Conservation (phyloP, 2,113 vertebrate species). For the Silurus meridionalis region DNA sequence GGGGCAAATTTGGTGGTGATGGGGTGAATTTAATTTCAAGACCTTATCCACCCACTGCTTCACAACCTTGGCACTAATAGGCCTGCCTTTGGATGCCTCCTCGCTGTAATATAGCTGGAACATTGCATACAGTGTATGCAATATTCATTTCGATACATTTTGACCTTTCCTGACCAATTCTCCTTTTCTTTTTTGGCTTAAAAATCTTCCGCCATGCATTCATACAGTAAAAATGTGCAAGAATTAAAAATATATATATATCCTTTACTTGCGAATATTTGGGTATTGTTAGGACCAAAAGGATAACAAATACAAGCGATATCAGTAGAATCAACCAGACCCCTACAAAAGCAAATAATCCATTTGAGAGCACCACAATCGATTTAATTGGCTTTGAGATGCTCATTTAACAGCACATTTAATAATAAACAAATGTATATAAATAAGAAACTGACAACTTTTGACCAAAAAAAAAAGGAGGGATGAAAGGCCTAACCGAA, state of each 20-base stretch:
- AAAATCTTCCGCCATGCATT: background rate
- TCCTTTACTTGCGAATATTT: conserved; percentile 38
- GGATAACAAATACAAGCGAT: conserved; percentile 52
- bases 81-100: background rate
- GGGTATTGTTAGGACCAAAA: conserved; percentile 44
- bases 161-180: background rate
- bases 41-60: conserved; percentile 45
- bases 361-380: conserved; percentile 61
- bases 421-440: conserved; percentile 56
- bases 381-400: conserved; percentile 64
- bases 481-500: conserved; percentile 54
- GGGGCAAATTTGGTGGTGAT: conserved; percentile 38
- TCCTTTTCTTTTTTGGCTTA: background rate
- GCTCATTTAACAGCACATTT: conserved; percentile 58
- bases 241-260: background rate
- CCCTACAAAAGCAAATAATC: conserved; percentile 58
- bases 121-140: background rate
- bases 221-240: too few relatives aligned
- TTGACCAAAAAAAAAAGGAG: conserved; percentile 23
- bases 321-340: conserved; percentile 52
- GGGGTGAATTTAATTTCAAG: conserved; percentile 45
- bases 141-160: conserved; percentile 6
- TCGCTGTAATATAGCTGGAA: background rate
- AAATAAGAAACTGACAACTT: conserved; percentile 45
- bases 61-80: conserved; percentile 30